phyloP scores from a whole-genome alignment of 2,888 invertebrate genomes.

The Asteroscopus sphinx region DNA sequence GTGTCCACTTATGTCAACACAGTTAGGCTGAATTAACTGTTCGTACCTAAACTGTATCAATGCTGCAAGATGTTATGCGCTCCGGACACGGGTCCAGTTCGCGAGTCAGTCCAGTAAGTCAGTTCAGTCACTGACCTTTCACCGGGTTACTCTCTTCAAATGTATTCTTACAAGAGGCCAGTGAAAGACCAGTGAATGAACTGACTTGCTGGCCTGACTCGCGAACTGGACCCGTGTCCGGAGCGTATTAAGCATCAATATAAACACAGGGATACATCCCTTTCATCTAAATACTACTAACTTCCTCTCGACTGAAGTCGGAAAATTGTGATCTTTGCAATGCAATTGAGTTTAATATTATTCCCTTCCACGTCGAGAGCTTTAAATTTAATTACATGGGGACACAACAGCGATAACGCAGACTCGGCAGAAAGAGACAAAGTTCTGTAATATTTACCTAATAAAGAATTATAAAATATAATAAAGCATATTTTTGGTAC shows the following conservation, averaged over 20 bases:
- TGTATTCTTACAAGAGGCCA: too few relatives aligned
- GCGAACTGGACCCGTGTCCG: too few relatives aligned
- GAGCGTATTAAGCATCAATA: conserved; percentile 10
- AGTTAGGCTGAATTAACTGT: too few relatives aligned
- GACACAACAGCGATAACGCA: conserved; percentile 80
- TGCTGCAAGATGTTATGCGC: too few relatives aligned
- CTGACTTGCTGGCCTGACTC: too few relatives aligned
- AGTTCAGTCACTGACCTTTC: too few relatives aligned
- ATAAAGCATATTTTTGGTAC: conserved; percentile 15
- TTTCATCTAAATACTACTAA: conserved; percentile 58
- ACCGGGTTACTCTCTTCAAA: too few relatives aligned
- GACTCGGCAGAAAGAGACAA: conserved; percentile 64
- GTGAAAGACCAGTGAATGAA: too few relatives aligned
- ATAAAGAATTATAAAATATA: conserved; percentile 28
- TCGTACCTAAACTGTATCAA: too few relatives aligned
- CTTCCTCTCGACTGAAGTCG: conserved; percentile 66
- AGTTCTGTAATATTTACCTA: conserved; percentile 37
- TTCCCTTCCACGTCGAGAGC: conserved; percentile 83
- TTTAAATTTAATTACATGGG: conserved; percentile 87
- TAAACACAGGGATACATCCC: conserved; percentile 6
- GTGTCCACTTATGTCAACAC: too few relatives aligned
- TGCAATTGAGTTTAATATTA: conserved; percentile 87
- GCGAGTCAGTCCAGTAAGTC: too few relatives aligned
- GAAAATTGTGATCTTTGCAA: conserved; percentile 86
- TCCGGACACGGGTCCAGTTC: too few relatives aligned